phyloP scores from a whole-genome alignment of 1,140 invertebrate species.

The Drosophila saltans region DNA sequence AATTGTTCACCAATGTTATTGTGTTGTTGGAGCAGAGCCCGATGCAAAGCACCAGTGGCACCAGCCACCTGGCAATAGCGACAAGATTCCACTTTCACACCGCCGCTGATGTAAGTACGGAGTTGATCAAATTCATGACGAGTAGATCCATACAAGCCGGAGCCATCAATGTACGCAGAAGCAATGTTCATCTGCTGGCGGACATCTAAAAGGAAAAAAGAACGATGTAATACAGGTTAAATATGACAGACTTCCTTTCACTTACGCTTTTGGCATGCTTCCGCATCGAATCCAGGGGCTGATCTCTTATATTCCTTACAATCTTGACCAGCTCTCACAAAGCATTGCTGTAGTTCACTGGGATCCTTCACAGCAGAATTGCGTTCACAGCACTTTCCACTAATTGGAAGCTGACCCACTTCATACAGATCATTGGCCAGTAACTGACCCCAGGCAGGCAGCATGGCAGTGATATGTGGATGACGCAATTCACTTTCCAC shows the following conservation, averaged over 20 bases:
- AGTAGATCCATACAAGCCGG: conserved; percentile 92
- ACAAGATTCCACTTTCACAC: conserved; percentile 87
- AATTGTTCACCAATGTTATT: conserved; percentile 91
- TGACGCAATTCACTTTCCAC: conserved; percentile 84
- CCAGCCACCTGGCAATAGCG: conserved; percentile 82
- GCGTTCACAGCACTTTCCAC: conserved; percentile 85
- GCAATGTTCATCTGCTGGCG: conserved; percentile 95
- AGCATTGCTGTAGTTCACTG: conserved; percentile 78
- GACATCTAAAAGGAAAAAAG: conserved; percentile 82
- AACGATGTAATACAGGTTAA: not conserved
- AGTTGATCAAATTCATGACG: conserved; percentile 87
- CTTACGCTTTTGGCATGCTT: conserved; percentile 87
- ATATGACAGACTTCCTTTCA: not conserved
- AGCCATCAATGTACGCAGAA: conserved; percentile 93
- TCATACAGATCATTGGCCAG: conserved; percentile 90
- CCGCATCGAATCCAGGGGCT: conserved; percentile 86
- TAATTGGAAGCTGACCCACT: conserved; percentile 84
- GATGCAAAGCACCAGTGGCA: conserved; percentile 87
- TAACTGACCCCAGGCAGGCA: conserved; percentile 92
- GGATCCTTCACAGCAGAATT: conserved; percentile 61
- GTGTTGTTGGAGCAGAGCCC: conserved; percentile 90
- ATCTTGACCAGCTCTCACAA: conserved; percentile 78
- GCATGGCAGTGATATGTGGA: conserved; percentile 90
- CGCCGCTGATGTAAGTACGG: conserved; percentile 90
- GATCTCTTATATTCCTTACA: conserved; percentile 91